phyloP scores from a whole-genome alignment of 1,140 invertebrate species.

The Hestina assimilis region DNA sequence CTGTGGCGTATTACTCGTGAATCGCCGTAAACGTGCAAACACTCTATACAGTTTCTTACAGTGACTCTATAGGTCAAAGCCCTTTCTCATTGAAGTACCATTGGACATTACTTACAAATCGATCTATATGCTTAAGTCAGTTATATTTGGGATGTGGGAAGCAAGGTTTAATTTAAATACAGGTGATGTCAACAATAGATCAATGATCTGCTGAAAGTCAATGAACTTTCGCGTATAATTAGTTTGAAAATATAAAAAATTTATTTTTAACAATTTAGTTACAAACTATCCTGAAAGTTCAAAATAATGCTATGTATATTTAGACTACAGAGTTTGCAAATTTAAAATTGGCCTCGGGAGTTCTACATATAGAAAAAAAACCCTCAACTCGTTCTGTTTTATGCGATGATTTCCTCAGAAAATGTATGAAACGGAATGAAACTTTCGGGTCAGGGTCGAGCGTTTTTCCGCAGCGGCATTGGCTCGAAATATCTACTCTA shows the following conservation, averaged over 20 bases:
- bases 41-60: background rate
- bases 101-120: background rate
- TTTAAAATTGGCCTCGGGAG: background rate
- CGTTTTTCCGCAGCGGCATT: slow-evolving; percentile 32
- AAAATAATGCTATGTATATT: too few relatives aligned
- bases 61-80: slow-evolving; percentile 10
- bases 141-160: too few relatives aligned
- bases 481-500: slow-evolving; percentile 47
- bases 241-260: too few relatives aligned
- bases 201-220: background rate
- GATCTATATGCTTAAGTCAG: background rate
- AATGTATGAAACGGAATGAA: slow-evolving; percentile 7
- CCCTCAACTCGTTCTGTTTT: slow-evolving; percentile 4
- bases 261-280: too few relatives aligned
- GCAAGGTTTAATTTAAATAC: too few relatives aligned
- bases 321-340: too few relatives aligned
- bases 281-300: too few relatives aligned
- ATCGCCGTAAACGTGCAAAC: background rate
- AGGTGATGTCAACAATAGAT: background rate
- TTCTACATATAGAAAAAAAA: slow-evolving; percentile 6
- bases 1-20: slow-evolving; percentile 7
- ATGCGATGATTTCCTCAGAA: slow-evolving; percentile 7
- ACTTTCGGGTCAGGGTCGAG: slow-evolving; percentile 50
- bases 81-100: background rate
- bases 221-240: background rate